Conservation (phyloP, 2,888 invertebrate species). For the Trachelus tabidus region DNA sequence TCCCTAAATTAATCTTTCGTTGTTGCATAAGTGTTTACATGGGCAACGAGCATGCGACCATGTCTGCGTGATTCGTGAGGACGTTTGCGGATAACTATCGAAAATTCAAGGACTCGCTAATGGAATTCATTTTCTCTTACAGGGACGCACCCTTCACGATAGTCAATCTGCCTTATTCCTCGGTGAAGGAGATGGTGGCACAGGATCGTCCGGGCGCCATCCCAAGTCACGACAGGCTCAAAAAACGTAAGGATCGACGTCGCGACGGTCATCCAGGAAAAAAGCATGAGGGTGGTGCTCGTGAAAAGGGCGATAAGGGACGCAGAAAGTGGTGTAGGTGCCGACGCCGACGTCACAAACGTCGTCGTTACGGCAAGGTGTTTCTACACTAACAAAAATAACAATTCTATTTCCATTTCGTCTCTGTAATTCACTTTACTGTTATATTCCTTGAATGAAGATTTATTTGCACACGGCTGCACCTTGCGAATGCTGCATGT, state of each 20-base stretch:
- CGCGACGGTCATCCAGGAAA: conserved; percentile 24
- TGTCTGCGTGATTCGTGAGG: not conserved
- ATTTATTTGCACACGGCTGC: not conserved
- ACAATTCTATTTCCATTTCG: not conserved
- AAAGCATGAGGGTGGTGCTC: conserved; percentile 26
- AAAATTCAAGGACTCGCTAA: not conserved
- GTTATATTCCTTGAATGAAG: not conserved
- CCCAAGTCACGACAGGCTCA: not conserved
- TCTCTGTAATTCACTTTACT: not conserved
- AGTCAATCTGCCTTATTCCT: conserved; percentile 37
- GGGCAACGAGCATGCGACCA: not conserved
- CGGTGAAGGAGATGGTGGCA: conserved; percentile 22
- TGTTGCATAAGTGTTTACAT: conserved; percentile 21
- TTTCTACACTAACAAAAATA: conserved; percentile 17
- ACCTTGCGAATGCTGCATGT: conserved; percentile 10
- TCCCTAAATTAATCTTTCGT: conserved; percentile 21
- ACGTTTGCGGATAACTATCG: not conserved
- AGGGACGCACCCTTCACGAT: conserved; percentile 39
- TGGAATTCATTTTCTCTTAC: conserved; percentile 13
- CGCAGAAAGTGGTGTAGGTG: conserved; percentile 27
- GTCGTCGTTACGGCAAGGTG: conserved; percentile 44
- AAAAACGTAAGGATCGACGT: conserved; percentile 10
- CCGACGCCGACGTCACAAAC: conserved; percentile 36
- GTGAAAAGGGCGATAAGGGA: conserved; percentile 25
- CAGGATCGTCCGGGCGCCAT: conserved; percentile 19